Percentiles rank a stretch among this genome's conserved stretches.
These are phyloP conservation scores for Brevimyrus niger DNA, from an alignment of 2,113 vertebrate genomes.

Conservation along the genomic window DNA sequence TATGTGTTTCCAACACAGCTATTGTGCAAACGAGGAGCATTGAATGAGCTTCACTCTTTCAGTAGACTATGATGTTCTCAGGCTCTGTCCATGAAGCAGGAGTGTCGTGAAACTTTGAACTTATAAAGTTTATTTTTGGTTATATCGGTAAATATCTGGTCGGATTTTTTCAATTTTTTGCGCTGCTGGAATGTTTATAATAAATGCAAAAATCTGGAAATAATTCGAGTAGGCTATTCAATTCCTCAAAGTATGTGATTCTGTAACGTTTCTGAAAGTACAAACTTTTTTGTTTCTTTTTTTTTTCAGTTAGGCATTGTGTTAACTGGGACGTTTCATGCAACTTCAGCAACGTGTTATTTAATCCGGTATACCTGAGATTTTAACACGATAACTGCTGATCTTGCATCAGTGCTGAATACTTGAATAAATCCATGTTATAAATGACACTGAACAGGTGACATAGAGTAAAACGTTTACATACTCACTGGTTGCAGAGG, in stretches of 20 bases:
- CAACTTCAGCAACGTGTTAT: neutral
- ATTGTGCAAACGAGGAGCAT: neutral
- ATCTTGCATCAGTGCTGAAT: neutral
- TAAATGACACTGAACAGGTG: neutral
- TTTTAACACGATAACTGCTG: neutral
- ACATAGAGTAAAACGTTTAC: neutral
- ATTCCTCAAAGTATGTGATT: neutral
- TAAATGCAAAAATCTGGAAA: constrained; percentile 10
- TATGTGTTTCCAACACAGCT: neutral
- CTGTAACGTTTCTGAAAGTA: neutral
- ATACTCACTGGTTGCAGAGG: neutral
- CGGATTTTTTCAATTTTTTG: neutral
- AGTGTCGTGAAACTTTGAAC: neutral
- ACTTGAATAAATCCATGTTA: neutral
- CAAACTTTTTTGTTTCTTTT: neutral
- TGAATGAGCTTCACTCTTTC: neutral
- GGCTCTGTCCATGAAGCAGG: neutral
- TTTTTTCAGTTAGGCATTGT: neutral
- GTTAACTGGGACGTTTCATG: neutral
- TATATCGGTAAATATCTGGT: neutral
- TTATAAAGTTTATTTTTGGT: constrained; percentile 10
- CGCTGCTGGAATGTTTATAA: constrained; percentile 1
- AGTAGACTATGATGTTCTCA: neutral
- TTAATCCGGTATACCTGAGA: neutral
- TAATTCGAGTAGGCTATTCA: neutral